Evolutionary conservation across 2,113 vertebrate genomes (phyloP).

Genomic region (Leptobrachium ailaonicum): DNA sequence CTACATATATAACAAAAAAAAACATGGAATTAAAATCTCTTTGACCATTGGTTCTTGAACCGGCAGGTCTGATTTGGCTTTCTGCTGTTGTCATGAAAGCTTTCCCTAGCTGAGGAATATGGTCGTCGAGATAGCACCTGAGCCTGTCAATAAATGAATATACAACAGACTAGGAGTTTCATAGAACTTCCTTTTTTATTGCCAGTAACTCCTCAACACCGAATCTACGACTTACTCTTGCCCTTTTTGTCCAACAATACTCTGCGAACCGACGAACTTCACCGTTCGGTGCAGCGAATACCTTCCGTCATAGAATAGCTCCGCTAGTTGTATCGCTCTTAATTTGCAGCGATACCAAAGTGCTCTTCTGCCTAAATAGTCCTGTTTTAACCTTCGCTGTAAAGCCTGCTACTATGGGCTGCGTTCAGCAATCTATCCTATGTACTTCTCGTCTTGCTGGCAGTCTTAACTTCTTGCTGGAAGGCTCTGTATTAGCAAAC

Average conservation of each 20-base stretch:
- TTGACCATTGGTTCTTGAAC: slow-evolving; percentile 64
- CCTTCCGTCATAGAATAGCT: slow-evolving; percentile 59
- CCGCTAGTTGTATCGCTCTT: slow-evolving; percentile 56
- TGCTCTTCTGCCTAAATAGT: slow-evolving; percentile 63
- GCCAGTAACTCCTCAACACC: slow-evolving; percentile 70
- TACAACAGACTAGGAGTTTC: slow-evolving; percentile 68
- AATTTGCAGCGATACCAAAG: slow-evolving; percentile 61
- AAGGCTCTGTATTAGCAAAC: slow-evolving; percentile 63
- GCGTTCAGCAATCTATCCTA: slow-evolving; percentile 54
- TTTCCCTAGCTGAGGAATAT: slow-evolving; percentile 70
- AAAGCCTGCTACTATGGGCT: slow-evolving; percentile 58
- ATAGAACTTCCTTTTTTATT: slow-evolving; percentile 75
- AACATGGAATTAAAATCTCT: slow-evolving; percentile 59
- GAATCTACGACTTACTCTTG: slow-evolving; percentile 56
- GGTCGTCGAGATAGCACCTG: slow-evolving; percentile 80
- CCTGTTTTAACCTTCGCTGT: slow-evolving; percentile 42
- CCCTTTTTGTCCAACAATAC: slow-evolving; percentile 59
- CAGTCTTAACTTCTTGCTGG: slow-evolving; percentile 61
- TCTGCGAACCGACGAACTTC: slow-evolving; percentile 51
- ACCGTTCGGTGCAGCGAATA: slow-evolving; percentile 57
- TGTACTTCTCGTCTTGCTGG: slow-evolving; percentile 55
- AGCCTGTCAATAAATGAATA: slow-evolving; percentile 67
- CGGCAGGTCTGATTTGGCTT: slow-evolving; percentile 66
- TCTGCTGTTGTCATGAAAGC: slow-evolving; percentile 63
- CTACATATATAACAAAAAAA: background rate